Conservation (phyloP, 2,888 invertebrate genomes). For the Oscheius sp. region DNA sequence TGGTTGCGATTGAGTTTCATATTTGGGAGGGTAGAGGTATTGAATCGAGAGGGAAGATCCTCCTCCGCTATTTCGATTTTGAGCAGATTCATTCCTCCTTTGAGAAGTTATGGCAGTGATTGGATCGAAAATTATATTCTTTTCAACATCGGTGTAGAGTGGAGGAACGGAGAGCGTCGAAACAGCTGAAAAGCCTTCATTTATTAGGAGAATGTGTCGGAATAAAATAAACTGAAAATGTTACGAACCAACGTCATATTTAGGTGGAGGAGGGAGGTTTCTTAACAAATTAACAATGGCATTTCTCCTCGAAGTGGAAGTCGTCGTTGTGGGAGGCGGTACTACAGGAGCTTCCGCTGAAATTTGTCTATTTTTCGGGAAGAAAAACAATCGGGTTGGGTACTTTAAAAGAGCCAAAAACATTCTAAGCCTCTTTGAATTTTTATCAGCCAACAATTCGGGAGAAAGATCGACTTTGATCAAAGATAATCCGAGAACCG, state of each 20-base stretch:
- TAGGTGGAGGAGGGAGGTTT: slow-evolving; percentile 48
- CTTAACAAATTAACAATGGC: slow-evolving; percentile 43
- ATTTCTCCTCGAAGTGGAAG: slow-evolving; percentile 3
- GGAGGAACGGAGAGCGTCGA: slow-evolving; percentile 9
- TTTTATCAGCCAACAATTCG: neutral
- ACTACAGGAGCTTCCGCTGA: slow-evolving; percentile 6
- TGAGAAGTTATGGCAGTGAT: slow-evolving; percentile 23
- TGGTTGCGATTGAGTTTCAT: slow-evolving; percentile 32
- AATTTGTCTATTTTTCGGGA: neutral
- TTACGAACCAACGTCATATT: slow-evolving; percentile 52
- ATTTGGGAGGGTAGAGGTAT: slow-evolving; percentile 47
- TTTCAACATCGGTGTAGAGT: slow-evolving; percentile 37
- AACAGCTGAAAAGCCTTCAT: slow-evolving; percentile 5
- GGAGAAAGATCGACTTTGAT: neutral
- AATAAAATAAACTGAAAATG: no score
- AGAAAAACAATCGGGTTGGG: no score
- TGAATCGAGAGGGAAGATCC: slow-evolving; percentile 45
- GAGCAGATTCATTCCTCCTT: slow-evolving; percentile 32
- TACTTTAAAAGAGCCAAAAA: neutral
- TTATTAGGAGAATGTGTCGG: neutral
- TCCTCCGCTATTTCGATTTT: slow-evolving; percentile 24
- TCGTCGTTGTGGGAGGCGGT: neutral
- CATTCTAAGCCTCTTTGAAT: neutral
- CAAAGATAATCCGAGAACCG: neutral
- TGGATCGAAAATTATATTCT: slow-evolving; percentile 33